These are phyloP conservation scores for Teleopsis dalmanni DNA, from an alignment of 1,140 invertebrate species.

Conservation along the genomic window DNA sequence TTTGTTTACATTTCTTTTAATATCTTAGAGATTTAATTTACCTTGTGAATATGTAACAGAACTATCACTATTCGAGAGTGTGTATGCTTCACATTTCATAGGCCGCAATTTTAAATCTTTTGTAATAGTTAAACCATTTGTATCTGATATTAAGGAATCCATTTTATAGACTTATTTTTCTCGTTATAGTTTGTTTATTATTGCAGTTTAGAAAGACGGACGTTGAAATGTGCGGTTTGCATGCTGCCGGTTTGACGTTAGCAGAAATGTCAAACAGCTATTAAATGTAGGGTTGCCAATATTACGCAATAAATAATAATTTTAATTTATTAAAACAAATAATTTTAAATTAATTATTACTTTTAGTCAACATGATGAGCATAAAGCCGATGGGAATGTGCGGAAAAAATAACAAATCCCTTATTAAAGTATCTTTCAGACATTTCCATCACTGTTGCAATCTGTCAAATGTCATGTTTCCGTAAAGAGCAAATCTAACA, in stretches of 20 bases:
- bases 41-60: slow-evolving; percentile 65
- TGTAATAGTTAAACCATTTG: neutral
- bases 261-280: neutral
- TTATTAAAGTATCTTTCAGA: too few relatives aligned
- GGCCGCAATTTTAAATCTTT: slow-evolving; percentile 23
- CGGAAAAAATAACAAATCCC: too few relatives aligned
- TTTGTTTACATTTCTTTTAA: neutral
- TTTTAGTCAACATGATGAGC: too few relatives aligned
- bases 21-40: slow-evolving; percentile 25
- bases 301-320: too few relatives aligned
- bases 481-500: too few relatives aligned
- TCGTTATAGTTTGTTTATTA: neutral
- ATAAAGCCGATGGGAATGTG: too few relatives aligned
- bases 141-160: neutral
- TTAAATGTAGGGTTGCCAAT: too few relatives aligned
- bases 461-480: too few relatives aligned
- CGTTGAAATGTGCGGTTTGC: too few relatives aligned
- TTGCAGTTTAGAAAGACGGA: neutral
- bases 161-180: neutral
- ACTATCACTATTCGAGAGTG: slow-evolving; percentile 64
- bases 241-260: neutral
- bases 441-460: too few relatives aligned
- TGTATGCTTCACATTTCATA: slow-evolving; percentile 62
- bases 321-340: too few relatives aligned
- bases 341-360: too few relatives aligned